A percentile compares a stretch with the other conserved stretches of the same genome.
phyloP scores from a whole-genome alignment of 2,888 invertebrate genomes.

The Cantharis rufa region DNA sequence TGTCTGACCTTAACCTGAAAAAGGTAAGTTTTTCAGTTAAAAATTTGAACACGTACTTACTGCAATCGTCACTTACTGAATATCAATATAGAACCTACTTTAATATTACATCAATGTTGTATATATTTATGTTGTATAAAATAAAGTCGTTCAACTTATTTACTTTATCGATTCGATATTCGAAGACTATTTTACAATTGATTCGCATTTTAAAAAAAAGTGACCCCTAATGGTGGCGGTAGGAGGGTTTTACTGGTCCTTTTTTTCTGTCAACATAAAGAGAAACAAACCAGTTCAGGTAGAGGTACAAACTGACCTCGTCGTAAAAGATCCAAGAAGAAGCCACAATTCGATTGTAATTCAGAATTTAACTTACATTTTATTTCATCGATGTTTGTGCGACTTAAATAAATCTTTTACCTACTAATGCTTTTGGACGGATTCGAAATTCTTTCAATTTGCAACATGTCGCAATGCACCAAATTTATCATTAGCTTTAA shows the following conservation, averaged over 20 bases:
- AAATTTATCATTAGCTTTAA: conserved; percentile 4
- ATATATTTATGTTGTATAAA: neutral
- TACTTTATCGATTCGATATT: neutral
- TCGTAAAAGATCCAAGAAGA: neutral
- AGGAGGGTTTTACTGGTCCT: neutral
- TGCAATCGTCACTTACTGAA: conserved; percentile 25
- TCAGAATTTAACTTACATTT: neutral
- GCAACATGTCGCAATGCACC: conserved; percentile 4
- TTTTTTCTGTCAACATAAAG: neutral
- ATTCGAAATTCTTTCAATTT: conserved; percentile 3
- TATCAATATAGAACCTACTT: conserved; percentile 2
- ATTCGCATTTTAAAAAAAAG: neutral
- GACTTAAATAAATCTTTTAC: neutral
- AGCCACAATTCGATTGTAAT: neutral
- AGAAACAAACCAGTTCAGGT: neutral
- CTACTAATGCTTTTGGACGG: neutral
- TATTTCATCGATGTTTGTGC: neutral
- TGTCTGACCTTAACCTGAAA: conserved; percentile 19
- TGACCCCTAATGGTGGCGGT: neutral
- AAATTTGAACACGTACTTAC: conserved; percentile 24
- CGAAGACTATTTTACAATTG: neutral
- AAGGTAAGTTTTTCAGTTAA: conserved; percentile 3
- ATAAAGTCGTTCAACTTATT: neutral
- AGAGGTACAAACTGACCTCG: neutral
- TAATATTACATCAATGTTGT: neutral